Conservation (phyloP, 2,888 invertebrate genomes). For the Venustoraphidia nigricollis region DNA sequence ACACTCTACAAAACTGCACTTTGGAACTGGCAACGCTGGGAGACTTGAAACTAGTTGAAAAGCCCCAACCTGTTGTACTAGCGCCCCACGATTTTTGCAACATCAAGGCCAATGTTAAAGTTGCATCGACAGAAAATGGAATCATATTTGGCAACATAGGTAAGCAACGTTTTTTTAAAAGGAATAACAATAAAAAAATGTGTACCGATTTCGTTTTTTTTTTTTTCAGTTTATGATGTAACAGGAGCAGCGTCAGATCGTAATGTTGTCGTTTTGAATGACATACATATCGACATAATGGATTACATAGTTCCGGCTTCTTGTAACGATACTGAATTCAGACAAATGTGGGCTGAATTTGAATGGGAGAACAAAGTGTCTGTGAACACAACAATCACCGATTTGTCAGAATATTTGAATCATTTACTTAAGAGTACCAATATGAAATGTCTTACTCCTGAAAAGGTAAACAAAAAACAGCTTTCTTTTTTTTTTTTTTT, state of each 20-base stretch:
- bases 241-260: conserved; percentile 82
- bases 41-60: conserved; percentile 94
- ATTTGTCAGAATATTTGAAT: conserved; percentile 81
- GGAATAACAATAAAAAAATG: conserved; percentile 1
- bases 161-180: conserved; percentile 21
- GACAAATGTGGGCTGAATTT: conserved; percentile 99
- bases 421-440: conserved; percentile 90
- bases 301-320: conserved; percentile 94
- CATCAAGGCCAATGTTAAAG: conserved; percentile 96
- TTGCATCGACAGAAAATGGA: conserved; percentile 99
- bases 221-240: conserved; percentile 76
- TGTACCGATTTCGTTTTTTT: neutral
- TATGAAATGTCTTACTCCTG: conserved; percentile 97
- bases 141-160: conserved; percentile 99
- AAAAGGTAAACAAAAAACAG: conserved; percentile 45
- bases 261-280: conserved; percentile 95
- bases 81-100: conserved; percentile 96
- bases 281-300: conserved; percentile 99
- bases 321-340: conserved; percentile 91
- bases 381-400: conserved; percentile 85
- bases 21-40: conserved; percentile 95
- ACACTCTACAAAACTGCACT: conserved; percentile 95
- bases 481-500: neutral
- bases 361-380: conserved; percentile 99
- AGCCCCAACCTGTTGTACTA: conserved; percentile 87